Evolutionary conservation across 2,888 invertebrate species (phyloP), one percentile per base, ranked within the genome.

Genomic region (Mesopsocus fuscifrons): DNA sequence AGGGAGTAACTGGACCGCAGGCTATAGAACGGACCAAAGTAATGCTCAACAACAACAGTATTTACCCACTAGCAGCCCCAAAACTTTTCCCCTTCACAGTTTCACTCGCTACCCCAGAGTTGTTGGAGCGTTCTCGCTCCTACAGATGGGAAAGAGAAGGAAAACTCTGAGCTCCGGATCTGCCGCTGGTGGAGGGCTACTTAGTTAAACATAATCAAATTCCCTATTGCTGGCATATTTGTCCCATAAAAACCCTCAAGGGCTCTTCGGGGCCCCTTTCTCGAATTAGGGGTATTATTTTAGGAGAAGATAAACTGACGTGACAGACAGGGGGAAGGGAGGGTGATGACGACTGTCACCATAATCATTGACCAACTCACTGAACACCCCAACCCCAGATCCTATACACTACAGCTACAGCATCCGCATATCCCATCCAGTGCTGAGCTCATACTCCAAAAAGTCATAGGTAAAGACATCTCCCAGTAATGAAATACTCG

Each of bases 121-220:
- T n/a, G n/a, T n/a, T n/a, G n/a, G n/a, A n/a, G n/a, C n/a, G 11
- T 26, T 26, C 26, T 9, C 26, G 26, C 26, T 26, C 26, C 6
- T 26, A n/a, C n/a, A n/a, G n/a, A n/a, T n/a, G n/a, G n/a, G n/a
- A n/a, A n/a, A n/a, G n/a, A n/a, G n/a, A n/a, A 11, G 26, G 26
- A 26, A 26, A 26, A 26, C 26, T 26, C 11, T 26, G 6, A n/a
- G n/a, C n/a, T n/a, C n/a, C n/a, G n/a, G n/a, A n/a, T 26, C 26
- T 11, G 8, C 26, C 26, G 20, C 20, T 38, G 9, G 38, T 13
- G 18, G n/a, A 38, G 38, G 17, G 16, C 38, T 38, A 38, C 38
- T 38, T 38, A 38, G 38, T 38, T 38, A 38, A 38, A 38, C 21
- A 38, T 38, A 38, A 38, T 38, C 38, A 18, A 38, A 38, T 38